Percentiles rank a stretch among this genome's conserved stretches.
These are phyloP conservation scores for Nemapogon koenigi DNA, from an alignment of 2,888 invertebrate species.

Conservation along the genomic window DNA sequence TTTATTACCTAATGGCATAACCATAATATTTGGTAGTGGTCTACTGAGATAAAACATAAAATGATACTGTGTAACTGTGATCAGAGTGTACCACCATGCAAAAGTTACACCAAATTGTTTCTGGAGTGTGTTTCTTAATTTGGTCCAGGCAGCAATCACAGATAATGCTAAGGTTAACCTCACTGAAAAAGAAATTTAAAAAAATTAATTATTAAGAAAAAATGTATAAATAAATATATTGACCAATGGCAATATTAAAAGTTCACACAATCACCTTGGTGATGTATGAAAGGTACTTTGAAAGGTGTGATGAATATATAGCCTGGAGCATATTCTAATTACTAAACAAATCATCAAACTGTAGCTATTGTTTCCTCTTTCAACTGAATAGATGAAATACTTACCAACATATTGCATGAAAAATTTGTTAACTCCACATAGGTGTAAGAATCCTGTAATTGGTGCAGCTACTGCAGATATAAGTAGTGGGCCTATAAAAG, in stretches of 20 bases:
- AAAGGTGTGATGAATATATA: too few species aligned
- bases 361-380: too few species aligned
- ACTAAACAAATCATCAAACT: too few species aligned
- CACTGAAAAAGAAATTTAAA: slow-evolving; percentile 70
- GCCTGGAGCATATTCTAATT: too few species aligned
- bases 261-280: too few species aligned
- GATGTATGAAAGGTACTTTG: too few species aligned
- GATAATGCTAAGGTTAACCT: slow-evolving; percentile 78
- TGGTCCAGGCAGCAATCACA: slow-evolving; percentile 77
- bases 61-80: slow-evolving; percentile 95
- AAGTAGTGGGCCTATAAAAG: slow-evolving; percentile 90
- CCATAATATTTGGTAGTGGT: slow-evolving; percentile 94
- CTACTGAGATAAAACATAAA: slow-evolving; percentile 96
- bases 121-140: slow-evolving; percentile 75
- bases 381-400: too few species aligned
- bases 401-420: slow-evolving; percentile 89
- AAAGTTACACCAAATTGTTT: slow-evolving; percentile 80
- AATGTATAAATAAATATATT: too few species aligned
- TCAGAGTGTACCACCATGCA: slow-evolving; percentile 80
- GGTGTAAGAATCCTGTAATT: slow-evolving; percentile 70
- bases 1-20: slow-evolving; percentile 83
- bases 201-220: too few species aligned
- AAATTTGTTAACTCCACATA: slow-evolving; percentile 80
- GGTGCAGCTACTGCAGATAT: slow-evolving; percentile 83
- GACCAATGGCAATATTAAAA: too few species aligned